Evolutionary conservation across 2,113 vertebrate genomes (phyloP), one percentile per base, ranked within the genome.

Genomic region (Ophiodon elongatus): DNA sequence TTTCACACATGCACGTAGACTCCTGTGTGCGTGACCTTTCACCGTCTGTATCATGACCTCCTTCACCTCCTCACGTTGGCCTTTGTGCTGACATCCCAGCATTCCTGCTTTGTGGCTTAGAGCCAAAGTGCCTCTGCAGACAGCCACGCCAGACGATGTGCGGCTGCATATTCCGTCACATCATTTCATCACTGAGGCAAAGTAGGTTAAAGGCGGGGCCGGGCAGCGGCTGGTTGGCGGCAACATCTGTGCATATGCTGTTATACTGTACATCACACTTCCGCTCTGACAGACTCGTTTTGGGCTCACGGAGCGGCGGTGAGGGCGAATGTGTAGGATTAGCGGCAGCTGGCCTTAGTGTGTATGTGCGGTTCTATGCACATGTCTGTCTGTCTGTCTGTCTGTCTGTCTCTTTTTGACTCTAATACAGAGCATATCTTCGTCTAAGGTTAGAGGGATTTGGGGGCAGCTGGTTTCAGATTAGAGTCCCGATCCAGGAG

Each of bases 401-500:
- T 29, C 15, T n/a, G 50, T 76, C 50, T 52, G 50, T 52, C 41
- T 41, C 39, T 41, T 41, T 41, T 6, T 63, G 75, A 85, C 77
- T 67, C 68, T 85, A 84, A 87, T 50, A 57, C 74, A 86, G 59
- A 80, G 41, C 43, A 15, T 64, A 84, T 83, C 80, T 76, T 82
- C 64, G 66, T 88, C 83, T 85, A 76, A 70, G 39, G 65, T 88
- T 78, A 80, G 76, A 84, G 57, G 86, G 89, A 93, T 91, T 94
- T 81, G 72, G 89, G 89, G 87, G 52, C 79, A 74, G 39, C 27
- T 77, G 83, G 73, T 56, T 76, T 74, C 39, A 84, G 92, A 94
- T 95, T 92, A 94, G 63, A 65, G 75, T 88, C 70, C 72, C n/a
- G 86, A 85, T 84, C 79, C 57, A 80, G 25, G 35, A 64, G 80